Conservation (phyloP, 2,113 vertebrate genomes). For the Crotophaga sulcirostris region DNA sequence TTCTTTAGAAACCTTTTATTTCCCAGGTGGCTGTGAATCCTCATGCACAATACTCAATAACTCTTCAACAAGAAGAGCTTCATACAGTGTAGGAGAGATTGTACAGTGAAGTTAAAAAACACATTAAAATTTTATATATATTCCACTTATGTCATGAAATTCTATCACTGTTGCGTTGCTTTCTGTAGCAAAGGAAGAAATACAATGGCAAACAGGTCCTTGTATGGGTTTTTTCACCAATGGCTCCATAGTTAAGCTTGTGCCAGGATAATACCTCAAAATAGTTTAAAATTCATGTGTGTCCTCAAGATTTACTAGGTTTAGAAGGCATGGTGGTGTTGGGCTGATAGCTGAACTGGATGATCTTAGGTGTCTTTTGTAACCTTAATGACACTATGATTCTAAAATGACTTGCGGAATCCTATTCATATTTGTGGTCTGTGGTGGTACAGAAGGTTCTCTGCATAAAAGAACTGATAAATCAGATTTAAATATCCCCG, state of each 20-base stretch:
- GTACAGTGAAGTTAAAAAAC: background rate
- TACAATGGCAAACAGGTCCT: background rate
- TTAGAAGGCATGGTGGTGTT: no score
- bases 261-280: background rate
- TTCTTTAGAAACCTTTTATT: background rate
- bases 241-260: background rate
- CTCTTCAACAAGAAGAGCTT: background rate
- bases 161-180: background rate
- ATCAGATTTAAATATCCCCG: rapidly evolving
- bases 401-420: background rate
- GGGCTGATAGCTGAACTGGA: no score
- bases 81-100: background rate
- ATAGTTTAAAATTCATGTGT: background rate
- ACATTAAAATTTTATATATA: background rate
- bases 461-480: background rate
- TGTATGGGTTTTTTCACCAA: background rate
- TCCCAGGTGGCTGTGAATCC: background rate
- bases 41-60: background rate
- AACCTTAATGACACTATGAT: no score
- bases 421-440: background rate
- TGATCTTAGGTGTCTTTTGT: no score
- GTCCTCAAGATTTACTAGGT: background rate
- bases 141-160: background rate
- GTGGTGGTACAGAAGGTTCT: background rate
- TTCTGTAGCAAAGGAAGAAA: background rate